Base-by-base conservation (phyloP, 1,140 invertebrate genomes). In the Triops cancriformis region DNA sequence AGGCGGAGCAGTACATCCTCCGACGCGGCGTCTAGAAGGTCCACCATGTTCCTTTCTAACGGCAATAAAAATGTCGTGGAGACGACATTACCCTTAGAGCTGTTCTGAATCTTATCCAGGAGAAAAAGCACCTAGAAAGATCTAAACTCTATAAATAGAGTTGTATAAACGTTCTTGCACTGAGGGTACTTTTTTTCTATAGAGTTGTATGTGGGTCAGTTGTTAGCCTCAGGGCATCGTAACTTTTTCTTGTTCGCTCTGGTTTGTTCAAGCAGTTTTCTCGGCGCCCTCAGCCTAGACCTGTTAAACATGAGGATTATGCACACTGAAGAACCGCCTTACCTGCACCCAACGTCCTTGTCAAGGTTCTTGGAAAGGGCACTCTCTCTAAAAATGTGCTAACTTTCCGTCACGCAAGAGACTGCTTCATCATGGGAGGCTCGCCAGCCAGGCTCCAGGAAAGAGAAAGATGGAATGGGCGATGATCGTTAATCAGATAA, bases 371-470 rank as follows among this genome's bases (percentile, higher is more conserved):
- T 64, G 14, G 31, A 37, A 37, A 37, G 31, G 31, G 51, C 51
- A 23, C 51, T 64, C 51, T 64, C 51, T 64, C 51, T 64, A 23
- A 37, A 37, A 37, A 64, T 64, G 51, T 64, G 51, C 51, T 64
- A 64, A 64, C 51, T 64, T 64, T 64, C 51, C 51, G 51, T 64
- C 51, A 64, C 51, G 51, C 51, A 64, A 64, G 51, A 23, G 23
- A 64, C 51, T 64, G 23, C 51, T 64, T 64, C 51, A 64, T 64
- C 51, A 64, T n/a, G 18, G 23, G 14, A 23, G 51, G 14, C 51
- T 37, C 31, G 31, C 31, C 31, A 37, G 31, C 31, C 31, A 37
- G 51, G 18, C 51, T 18, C 51, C 18, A 64, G 51, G 18, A 23
- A 18, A n/a, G 51, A 64, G 51, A 45, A 18, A 64, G 23, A 64